phyloP scores from a whole-genome alignment of 2,888 invertebrate genomes.

The Acronicta psi region DNA sequence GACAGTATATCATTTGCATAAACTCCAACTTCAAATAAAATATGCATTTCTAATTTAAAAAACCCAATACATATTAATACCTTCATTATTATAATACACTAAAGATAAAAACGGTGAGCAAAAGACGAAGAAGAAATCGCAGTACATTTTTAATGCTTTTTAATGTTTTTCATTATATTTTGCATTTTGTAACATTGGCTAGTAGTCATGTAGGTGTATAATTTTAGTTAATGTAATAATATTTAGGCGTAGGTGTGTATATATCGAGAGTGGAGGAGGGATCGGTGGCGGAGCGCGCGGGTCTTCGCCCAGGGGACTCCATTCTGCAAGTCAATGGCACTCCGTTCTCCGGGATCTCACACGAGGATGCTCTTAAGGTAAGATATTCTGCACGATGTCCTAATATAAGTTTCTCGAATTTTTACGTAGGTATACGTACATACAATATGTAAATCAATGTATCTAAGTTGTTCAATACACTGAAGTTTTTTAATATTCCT shows the following conservation, averaged over 20 bases:
- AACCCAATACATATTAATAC: no score
- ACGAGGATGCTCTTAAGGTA: constrained; percentile 97
- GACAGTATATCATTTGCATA: no score
- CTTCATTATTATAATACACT: no score
- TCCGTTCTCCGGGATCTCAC: constrained; percentile 97
- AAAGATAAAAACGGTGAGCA: no score
- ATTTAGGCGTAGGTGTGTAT: constrained; percentile 95
- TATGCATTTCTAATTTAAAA: no score
- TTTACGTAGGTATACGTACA: constrained; percentile 10
- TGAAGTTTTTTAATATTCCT: not conserved
- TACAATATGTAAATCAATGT: not conserved
- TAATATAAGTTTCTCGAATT: constrained; percentile 20
- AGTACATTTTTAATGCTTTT: constrained; percentile 35
- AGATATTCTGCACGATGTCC: constrained; percentile 56
- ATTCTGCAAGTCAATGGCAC: constrained; percentile 98
- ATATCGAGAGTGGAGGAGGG: constrained; percentile 97
- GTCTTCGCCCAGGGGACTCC: constrained; percentile 97
- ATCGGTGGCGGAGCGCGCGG: constrained; percentile 96
- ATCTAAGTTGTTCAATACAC: not conserved
- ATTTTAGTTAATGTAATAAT: constrained; percentile 63
- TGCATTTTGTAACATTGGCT: constrained; percentile 44
- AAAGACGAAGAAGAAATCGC: not conserved
- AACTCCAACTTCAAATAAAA: no score
- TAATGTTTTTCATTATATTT: constrained; percentile 33
- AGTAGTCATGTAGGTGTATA: constrained; percentile 51